Evolutionary conservation across 64 coral and sea anemone genomes (phyloP), one percentile per base, ranked within the genome.

Genomic region (Actinia equina): DNA sequence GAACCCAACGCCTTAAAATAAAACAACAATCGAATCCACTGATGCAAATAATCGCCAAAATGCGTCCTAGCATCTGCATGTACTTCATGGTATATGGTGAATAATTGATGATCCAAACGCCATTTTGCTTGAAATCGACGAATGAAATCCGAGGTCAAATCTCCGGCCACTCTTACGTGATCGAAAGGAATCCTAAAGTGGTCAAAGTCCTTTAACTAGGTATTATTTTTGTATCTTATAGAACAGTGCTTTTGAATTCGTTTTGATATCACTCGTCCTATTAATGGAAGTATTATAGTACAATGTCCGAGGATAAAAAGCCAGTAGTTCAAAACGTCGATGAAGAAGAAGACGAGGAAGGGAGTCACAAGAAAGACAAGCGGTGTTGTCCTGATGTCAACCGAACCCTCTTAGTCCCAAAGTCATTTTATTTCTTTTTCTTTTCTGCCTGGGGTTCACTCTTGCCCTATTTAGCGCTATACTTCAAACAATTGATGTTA

Each of bases 381-480:
- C 80, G 86, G 83, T 99, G 93, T 82, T 99, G 97, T 87, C 93
- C 97, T n/a, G 85, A 81, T 54, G 97, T 99, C 27, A 99, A 99
- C 89, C 85, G 97, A 83, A 82, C 87, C 41, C 93, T 99, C 42
- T 59, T 99, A 82, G 89, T 99, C n/a, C 97, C 97, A 9, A 99
- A 99, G 86, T 78, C 69, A 22, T 99, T 99, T 83, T 99, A 99
- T 49, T 99, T 99, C 64, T 99, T 99, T 74, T 99, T 99, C 86
- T 99, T 99, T 78, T 99, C 97, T n/a, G 97, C 89, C 18, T 99
- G 97, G 97, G 97, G 97, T 54, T 99, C 97, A 6, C 77, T 99
- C 1, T 83, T 99, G 17, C 97, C 97, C 0, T 99, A 99, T 53
- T 52, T 99, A 88, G 97, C 97, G 44, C 88, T 99, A 61, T 99